Base-by-base conservation (phyloP, 2,113 vertebrate species). In the Melanerpes formicivorus region DNA sequence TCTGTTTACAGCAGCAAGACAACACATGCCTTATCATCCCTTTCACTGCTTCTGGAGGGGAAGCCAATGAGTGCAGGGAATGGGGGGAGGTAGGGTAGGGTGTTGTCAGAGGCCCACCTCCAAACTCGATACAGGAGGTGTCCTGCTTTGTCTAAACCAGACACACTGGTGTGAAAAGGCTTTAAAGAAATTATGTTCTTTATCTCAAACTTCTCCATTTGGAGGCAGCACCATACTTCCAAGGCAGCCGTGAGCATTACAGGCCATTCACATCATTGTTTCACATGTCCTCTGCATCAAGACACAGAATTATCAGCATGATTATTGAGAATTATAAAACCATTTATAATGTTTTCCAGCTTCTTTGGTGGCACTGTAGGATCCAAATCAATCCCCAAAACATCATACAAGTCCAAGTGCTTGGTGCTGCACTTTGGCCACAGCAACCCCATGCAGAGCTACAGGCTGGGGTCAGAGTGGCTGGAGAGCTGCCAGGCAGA, bases 21-120 rank as follows among this genome's bases (percentile, higher is more conserved):
- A 2, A 52, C 44, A 52, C 0, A 0, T 2, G 9, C 17, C 50
- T 87, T 54, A 19, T 25, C 25, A 4, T 27, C 62, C 25, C 22
- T 29, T 63, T 50, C 22, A n/a, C 32, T 42, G 25, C 69, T 72
- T 64, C 55, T 65, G 60, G 65, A 73, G 13, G 5, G 21, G 29
- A 67, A 67, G 16, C 7, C 1, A 0, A 42, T 29, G 21, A 17
- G 8, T 22, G 23, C 0, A 2, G 50, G 50, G 22, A 52, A 52
- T 52, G 11, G 50, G 22, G 19, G 50, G 37, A 27, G 25, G 18
- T 14, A 13, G 15, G 10, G 4, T 52, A 22, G 26, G 15, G 3
- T 50, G 23, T 25, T 72, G 76, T n/a, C 42, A 42, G 58, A 79
- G 82, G 46, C 5, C 22, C 17, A 22, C 18, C 44, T 70, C 32